These are phyloP conservation scores for Timema cristinae DNA, from an alignment of 2,888 invertebrate genomes.

Conservation along the genomic window DNA sequence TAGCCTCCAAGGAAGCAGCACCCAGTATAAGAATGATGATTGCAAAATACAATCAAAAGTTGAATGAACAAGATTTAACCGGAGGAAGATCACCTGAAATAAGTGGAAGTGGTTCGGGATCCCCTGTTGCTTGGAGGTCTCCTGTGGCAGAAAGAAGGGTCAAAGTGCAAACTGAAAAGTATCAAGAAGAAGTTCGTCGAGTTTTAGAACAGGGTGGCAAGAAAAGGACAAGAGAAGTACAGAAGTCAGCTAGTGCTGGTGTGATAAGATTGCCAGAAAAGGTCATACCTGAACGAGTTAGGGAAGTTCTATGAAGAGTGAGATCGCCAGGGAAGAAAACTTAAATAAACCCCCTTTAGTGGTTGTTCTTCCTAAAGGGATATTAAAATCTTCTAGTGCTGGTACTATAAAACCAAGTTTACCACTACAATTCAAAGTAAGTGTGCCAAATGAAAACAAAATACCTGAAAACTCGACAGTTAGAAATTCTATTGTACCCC, in stretches of 20 bases:
- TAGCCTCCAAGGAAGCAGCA: conserved; percentile 58
- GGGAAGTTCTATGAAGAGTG: background rate
- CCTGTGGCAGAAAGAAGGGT: conserved; percentile 58
- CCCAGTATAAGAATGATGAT: conserved; percentile 69
- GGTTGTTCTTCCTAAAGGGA: conserved; percentile 31
- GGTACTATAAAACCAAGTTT: conserved; percentile 40
- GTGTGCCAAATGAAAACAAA: background rate
- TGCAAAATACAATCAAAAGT: conserved; percentile 62
- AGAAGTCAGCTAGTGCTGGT: conserved; percentile 62
- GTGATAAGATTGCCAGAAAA: conserved; percentile 44
- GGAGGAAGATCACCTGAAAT: conserved; percentile 37
- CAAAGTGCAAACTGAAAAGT: conserved; percentile 50
- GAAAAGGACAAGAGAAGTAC: conserved; percentile 45
- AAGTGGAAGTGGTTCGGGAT: conserved; percentile 55
- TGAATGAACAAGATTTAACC: conserved; percentile 52
- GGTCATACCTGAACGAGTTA: conserved; percentile 36
- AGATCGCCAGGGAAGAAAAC: conserved; percentile 18
- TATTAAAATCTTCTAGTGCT: conserved; percentile 45
- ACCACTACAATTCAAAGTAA: conserved; percentile 37
- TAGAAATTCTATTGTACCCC: background rate
- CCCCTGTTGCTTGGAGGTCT: conserved; percentile 61
- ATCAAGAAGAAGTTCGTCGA: conserved; percentile 47
- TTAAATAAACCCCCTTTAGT: conserved; percentile 22
- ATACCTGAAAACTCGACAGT: background rate
- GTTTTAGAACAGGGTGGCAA: conserved; percentile 35